phyloP scores from a whole-genome alignment of 1,140 invertebrate genomes.

The Piezodorus guildinii region DNA sequence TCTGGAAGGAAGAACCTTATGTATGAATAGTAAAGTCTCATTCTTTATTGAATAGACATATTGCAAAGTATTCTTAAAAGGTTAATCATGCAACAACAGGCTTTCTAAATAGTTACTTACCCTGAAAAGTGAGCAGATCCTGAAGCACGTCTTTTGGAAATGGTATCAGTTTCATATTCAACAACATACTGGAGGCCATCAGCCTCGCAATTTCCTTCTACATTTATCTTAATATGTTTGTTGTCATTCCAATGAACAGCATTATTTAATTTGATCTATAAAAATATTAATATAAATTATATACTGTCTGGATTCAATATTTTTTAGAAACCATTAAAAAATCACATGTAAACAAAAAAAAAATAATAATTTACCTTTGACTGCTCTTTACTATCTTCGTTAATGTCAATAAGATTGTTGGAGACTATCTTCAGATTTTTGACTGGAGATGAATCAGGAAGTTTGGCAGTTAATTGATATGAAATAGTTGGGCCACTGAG shows the following conservation, averaged over 20 bases:
- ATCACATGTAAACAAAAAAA: no score
- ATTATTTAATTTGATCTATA: background rate
- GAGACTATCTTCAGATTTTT: constrained; percentile 20
- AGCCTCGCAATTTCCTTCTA: background rate
- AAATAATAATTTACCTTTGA: background rate
- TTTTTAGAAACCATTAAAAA: no score
- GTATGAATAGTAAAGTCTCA: no score
- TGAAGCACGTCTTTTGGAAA: background rate
- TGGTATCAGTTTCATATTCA: background rate
- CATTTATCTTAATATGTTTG: background rate
- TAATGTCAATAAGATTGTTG: constrained; percentile 12
- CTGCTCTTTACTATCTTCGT: background rate
- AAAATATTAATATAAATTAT: background rate
- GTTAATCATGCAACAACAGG: no score
- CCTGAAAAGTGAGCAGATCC: background rate
- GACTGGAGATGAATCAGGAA: constrained; percentile 20
- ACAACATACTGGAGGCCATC: background rate
- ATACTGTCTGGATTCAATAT: no score
- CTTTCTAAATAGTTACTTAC: background rate
- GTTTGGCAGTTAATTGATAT: constrained; percentile 19
- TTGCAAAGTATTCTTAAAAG: no score
- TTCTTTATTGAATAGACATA: no score
- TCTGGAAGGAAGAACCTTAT: no score
- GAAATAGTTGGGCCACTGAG: constrained; percentile 16
- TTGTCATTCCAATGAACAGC: constrained; percentile 2